Percentiles rank a stretch among this genome's conserved stretches.
Conservation (phyloP, 2,113 vertebrate genomes). For the Gadus macrocephalus region DNA sequence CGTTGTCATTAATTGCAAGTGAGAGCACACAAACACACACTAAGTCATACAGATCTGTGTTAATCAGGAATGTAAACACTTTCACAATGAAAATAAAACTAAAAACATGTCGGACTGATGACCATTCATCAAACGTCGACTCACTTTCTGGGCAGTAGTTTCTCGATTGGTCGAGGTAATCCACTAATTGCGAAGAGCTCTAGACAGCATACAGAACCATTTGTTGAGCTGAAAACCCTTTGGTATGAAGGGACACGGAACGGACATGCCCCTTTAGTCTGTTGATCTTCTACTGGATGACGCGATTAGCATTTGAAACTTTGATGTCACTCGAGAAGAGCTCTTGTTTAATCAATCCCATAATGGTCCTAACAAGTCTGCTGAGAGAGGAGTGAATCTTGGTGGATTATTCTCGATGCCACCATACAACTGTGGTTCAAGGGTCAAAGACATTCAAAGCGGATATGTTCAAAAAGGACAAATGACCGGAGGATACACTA, state of each 20-base stretch:
- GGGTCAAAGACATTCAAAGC: not conserved
- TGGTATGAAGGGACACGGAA: not conserved
- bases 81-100: too few species aligned
- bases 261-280: not conserved
- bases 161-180: too few species aligned
- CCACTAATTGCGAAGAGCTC: not conserved
- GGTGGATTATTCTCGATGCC: not conserved
- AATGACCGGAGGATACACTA: not conserved
- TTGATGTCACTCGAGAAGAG: slow-evolving; percentile 8
- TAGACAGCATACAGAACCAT: not conserved
- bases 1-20: too few species aligned
- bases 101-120: too few species aligned
- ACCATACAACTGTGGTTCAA: slow-evolving; percentile 2
- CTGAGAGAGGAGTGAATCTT: slow-evolving; percentile 2
- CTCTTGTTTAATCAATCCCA: not conserved
- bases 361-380: not conserved
- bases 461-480: not conserved
- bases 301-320: not conserved
- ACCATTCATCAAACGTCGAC: too few species aligned
- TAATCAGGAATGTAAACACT: too few species aligned
- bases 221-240: not conserved
- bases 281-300: not conserved
- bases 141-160: too few species aligned
- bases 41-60: too few species aligned
- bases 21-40: not conserved